phyloP scores from a whole-genome alignment of 2,888 invertebrate genomes.

The Eugnorisma glareosa region DNA sequence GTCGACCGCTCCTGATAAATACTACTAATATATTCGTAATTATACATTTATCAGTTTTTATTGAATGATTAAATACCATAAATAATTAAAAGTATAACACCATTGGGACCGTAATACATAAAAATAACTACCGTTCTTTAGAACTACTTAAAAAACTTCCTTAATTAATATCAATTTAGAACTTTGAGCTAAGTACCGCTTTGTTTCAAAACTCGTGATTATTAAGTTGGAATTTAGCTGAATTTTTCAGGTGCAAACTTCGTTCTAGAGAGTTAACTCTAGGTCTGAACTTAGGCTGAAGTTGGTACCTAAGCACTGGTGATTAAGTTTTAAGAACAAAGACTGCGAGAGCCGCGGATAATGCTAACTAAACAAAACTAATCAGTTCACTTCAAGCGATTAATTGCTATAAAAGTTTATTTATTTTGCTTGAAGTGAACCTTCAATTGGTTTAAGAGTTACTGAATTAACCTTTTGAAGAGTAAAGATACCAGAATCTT shows the following conservation, averaged over 20 bases:
- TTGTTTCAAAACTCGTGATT: constrained; percentile 55
- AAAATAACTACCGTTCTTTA: constrained; percentile 31
- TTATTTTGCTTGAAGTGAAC: constrained; percentile 5
- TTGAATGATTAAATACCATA: neutral
- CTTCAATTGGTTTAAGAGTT: neutral
- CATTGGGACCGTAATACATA: constrained; percentile 18
- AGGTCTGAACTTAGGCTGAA: constrained; percentile 41
- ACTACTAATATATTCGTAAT: no score
- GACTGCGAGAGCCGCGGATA: constrained; percentile 42
- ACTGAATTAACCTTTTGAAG: neutral
- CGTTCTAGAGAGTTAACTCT: constrained; percentile 34
- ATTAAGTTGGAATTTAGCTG: constrained; percentile 57
- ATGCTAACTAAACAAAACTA: constrained; percentile 54
- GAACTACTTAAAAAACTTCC: constrained; percentile 49
- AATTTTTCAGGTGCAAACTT: constrained; percentile 64
- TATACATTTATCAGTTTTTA: neutral
- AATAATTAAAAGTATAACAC: constrained; percentile 20
- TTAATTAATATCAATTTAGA: constrained; percentile 57
- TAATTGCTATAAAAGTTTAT: constrained; percentile 44
- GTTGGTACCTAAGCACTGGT: constrained; percentile 56
- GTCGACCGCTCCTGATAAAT: neutral
- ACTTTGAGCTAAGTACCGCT: constrained; percentile 39
- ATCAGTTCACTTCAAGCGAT: constrained; percentile 51
- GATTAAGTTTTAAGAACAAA: constrained; percentile 66
- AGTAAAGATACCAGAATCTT: neutral